Conservation (phyloP, 1,140 invertebrate species). For the Pseudoatta argentina region DNA sequence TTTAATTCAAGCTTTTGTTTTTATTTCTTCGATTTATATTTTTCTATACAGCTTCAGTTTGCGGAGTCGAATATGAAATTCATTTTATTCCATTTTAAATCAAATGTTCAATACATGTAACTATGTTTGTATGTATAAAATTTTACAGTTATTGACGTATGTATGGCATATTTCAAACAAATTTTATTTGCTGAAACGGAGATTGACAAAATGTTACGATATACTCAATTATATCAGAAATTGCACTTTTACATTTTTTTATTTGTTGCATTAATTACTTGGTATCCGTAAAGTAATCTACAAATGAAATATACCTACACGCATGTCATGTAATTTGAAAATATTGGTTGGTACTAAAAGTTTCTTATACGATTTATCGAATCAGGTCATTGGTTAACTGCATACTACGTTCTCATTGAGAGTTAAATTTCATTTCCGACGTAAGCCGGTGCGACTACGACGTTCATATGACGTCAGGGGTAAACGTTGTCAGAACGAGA, state of each 20-base stretch:
- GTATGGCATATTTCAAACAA: neutral
- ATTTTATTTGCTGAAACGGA: neutral
- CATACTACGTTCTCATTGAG: conserved; percentile 4
- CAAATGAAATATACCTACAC: neutral
- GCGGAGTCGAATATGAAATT: neutral
- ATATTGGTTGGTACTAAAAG: conserved; percentile 18
- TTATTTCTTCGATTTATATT: conserved; percentile 9
- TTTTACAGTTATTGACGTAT: neutral
- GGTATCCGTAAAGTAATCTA: neutral
- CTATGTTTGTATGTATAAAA: neutral
- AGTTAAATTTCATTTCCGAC: conserved; percentile 54
- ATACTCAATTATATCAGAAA: neutral
- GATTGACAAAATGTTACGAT: neutral
- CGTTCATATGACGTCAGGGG: conserved; percentile 36
- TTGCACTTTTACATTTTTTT: neutral
- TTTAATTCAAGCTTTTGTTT: conserved; percentile 38
- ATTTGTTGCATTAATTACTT: neutral
- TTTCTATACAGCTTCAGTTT: neutral
- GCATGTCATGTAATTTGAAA: neutral
- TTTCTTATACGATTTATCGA: conserved; percentile 44
- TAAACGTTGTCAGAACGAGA: conserved; percentile 36
- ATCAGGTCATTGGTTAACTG: conserved; percentile 34
- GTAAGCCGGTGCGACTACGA: conserved; percentile 24
- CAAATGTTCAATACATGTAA: neutral
- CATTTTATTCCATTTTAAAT: neutral